Base-by-base conservation (phyloP, 2,797 vertebrate species). In the Gymnoscopelus braueri region DNA sequence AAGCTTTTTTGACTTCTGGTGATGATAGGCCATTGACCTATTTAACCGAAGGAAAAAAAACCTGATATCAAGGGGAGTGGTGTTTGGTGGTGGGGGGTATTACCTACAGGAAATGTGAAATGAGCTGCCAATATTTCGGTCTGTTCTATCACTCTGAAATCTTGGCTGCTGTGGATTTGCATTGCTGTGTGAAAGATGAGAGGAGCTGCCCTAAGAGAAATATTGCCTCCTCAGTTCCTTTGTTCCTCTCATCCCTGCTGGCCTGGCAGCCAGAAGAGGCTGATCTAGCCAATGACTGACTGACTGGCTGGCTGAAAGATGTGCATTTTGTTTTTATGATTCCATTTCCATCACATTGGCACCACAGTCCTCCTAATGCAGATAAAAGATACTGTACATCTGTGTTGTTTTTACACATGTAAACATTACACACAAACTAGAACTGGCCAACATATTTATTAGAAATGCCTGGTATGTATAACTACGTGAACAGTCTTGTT, bases 121-220 rank as follows among this genome's bases (percentile, higher is more conserved):
- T 50, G 49, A 72, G 47, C 67, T 15, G 29, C 1, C 47, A 51
- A 3, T 50, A 2, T n/a, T 73, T 71, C 51, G 59, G 9, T 44
- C 5, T 65, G 60, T 52, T 49, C 9, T 47, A 10, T 12, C 29
- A 7, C 32, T 70, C 65, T 72, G 61, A 81, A 68, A 85, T 81
- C 35, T 71, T 75, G 68, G 64, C 70, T 29, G 62, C 63, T 63
- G 72, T 59, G 69, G 50, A 66, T 84, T 61, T 80, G 79, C 71
- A 71, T 64, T 58, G 70, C 71, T 70, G 53, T 76, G 77, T 84
- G 82, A 84, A 87, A 87, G 84, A 88, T 79, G 84, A 89, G 82
- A 84, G 67, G 58, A 77, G 81, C 70, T 66, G 69, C 72, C 71
- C 67, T 59, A 66, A 74, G 77, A 84, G 70, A 80, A 80, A 75